Conservation (phyloP, 2,113 vertebrate species). For the Garra rufa region DNA sequence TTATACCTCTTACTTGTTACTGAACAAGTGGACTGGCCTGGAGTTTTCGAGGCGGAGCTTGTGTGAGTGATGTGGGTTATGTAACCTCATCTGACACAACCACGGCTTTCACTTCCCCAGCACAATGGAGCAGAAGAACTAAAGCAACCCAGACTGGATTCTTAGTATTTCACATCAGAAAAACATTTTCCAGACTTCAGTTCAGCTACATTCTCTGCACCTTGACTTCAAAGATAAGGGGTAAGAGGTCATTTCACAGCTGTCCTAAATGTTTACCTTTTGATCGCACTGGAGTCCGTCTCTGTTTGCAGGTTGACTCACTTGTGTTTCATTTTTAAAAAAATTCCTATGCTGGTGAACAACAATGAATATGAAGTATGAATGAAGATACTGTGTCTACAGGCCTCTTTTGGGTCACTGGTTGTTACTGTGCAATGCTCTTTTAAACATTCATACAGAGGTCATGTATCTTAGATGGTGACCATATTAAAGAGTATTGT, state of each 20-base stretch:
- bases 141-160: background rate
- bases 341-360: background rate
- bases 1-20: no score
- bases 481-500: background rate
- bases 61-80: constrained; percentile 15
- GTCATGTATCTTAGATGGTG: background rate
- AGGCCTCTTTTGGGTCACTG: background rate
- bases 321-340: background rate
- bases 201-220: background rate
- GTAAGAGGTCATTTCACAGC: background rate
- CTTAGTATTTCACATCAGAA: background rate
- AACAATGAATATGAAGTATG: background rate
- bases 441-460: background rate
- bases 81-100: constrained; percentile 24
- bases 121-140: background rate
- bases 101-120: background rate
- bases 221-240: constrained; percentile 14
- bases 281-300: background rate
- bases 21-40: background rate
- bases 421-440: background rate
- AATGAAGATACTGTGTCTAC: no score
- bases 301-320: background rate
- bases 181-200: background rate
- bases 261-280: background rate
- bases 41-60: constrained; percentile 4